A percentile compares a stretch with the other conserved stretches of the same genome.
These are phyloP conservation scores for Ceriagrion tenellum DNA, from an alignment of 2,888 invertebrate species.

Conservation along the genomic window DNA sequence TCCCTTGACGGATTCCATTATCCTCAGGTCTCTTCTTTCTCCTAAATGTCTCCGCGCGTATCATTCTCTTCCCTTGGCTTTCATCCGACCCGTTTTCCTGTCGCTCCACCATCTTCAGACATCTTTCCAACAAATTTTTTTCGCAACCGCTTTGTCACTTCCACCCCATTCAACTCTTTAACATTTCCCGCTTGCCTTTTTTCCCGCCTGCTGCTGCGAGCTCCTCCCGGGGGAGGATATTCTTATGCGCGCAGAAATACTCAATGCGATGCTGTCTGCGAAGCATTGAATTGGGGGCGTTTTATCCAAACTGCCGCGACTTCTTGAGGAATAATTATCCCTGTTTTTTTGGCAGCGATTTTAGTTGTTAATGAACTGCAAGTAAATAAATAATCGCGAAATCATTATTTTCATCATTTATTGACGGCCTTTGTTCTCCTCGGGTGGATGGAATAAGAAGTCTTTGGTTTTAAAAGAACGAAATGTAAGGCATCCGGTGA, in stretches of 20 bases:
- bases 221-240: not conserved
- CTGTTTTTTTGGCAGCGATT: too few relatives aligned
- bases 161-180: not conserved
- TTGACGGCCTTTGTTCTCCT: too few relatives aligned
- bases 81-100: not conserved
- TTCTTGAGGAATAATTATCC: too few relatives aligned
- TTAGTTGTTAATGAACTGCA: too few relatives aligned
- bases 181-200: not conserved
- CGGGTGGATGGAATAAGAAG: too few relatives aligned
- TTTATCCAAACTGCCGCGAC: too few relatives aligned
- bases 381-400: too few relatives aligned
- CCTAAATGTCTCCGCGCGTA: not conserved
- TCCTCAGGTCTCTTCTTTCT: not conserved
- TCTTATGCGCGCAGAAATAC: not conserved
- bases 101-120: not conserved
- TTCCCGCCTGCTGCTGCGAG: not conserved
- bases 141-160: not conserved
- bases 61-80: not conserved
- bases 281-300: not conserved
- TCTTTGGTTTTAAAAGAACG: too few relatives aligned
- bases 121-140: not conserved
- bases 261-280: not conserved
- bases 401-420: too few relatives aligned
- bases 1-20: not conserved
- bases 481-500: too few relatives aligned